Evolutionary conservation across 2,888 invertebrate species (phyloP).

Genomic region (Patella depressa): DNA sequence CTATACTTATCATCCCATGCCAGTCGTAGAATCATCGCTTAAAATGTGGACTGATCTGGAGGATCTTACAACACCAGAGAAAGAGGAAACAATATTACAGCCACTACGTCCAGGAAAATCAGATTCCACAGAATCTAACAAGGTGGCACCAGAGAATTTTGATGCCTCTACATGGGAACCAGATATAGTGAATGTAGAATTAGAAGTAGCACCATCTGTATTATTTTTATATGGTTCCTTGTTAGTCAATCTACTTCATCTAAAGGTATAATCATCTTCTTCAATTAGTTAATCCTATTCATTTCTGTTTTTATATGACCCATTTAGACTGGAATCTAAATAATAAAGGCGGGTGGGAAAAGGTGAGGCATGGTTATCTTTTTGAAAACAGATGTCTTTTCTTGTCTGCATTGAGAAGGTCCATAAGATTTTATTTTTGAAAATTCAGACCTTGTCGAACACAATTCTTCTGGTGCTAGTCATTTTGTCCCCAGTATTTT

Average conservation of each 20-base stretch:
- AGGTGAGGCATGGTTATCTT: no score
- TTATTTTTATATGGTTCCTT: slow-evolving; percentile 92
- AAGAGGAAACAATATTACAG: slow-evolving; percentile 91
- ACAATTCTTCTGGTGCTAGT: no score
- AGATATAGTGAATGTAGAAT: slow-evolving; percentile 90
- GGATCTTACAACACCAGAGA: slow-evolving; percentile 81
- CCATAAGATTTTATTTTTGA: no score
- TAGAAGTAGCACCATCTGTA: slow-evolving; percentile 95
- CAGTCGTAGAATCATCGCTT: slow-evolving; percentile 87
- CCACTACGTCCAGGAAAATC: slow-evolving; percentile 83
- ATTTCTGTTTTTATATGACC: not conserved
- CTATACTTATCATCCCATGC: slow-evolving; percentile 93
- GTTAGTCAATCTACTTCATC: slow-evolving; percentile 88
- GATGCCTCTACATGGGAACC: slow-evolving; percentile 88
- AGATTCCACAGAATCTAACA: slow-evolving; percentile 30
- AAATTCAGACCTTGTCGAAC: no score
- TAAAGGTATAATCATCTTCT: slow-evolving; percentile 76
- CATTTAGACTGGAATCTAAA: no score
- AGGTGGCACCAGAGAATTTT: slow-evolving; percentile 76
- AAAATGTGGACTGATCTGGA: slow-evolving; percentile 72
- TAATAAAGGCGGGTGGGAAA: no score
- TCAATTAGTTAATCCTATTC: not conserved
- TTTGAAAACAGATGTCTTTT: no score
- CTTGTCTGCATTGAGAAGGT: no score
- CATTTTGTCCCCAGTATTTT: no score